These are phyloP conservation scores for Ceratina australensis DNA, from an alignment of 1,140 invertebrate genomes.

Conservation along the genomic window DNA sequence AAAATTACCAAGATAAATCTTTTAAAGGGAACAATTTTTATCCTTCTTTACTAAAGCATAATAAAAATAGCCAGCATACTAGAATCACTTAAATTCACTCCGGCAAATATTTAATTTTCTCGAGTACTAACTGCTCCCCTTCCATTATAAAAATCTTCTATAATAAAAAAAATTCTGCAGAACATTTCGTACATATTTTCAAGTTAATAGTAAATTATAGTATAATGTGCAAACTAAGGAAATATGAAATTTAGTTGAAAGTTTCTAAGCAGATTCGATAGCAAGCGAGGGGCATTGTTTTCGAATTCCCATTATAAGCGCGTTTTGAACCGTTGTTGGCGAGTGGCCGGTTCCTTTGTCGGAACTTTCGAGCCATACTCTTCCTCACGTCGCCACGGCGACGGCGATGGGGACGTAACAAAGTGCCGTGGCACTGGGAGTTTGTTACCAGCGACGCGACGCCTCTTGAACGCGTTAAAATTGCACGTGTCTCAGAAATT, in stretches of 20 bases:
- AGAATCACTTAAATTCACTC: no score
- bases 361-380: conserved; percentile 40
- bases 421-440: neutral
- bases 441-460: conserved; percentile 4
- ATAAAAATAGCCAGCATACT: no score
- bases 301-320: conserved; percentile 63
- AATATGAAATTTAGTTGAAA: neutral
- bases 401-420: neutral
- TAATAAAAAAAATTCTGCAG: no score
- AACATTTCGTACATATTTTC: no score
- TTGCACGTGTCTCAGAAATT: neutral
- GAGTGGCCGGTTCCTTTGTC: conserved; percentile 52
- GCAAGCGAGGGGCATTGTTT: conserved; percentile 60
- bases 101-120: neutral
- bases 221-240: no score
- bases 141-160: no score
- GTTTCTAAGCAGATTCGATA: conserved; percentile 56
- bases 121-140: neutral
- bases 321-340: conserved; percentile 37
- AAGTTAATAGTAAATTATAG: no score
- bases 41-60: no score
- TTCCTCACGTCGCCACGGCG: conserved; percentile 28
- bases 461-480: conserved; percentile 8
- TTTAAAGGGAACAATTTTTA: no score
- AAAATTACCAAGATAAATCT: no score